Evolutionary conservation across 2,113 vertebrate species (phyloP).

Genomic region (Petroica traversi): DNA sequence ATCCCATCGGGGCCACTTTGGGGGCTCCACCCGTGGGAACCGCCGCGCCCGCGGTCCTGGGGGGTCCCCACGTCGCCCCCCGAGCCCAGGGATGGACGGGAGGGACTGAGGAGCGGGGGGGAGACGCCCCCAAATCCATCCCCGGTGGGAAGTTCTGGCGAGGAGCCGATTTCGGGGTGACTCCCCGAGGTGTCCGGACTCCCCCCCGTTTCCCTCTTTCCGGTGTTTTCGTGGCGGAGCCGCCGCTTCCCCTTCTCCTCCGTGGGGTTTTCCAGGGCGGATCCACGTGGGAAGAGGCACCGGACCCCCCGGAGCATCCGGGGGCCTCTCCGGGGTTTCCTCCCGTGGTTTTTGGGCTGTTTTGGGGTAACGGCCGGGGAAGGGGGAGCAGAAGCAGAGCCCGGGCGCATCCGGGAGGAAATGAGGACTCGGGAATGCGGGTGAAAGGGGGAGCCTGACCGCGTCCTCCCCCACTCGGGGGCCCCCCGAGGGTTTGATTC

Average conservation of each 20-base stretch:
- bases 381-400: too few relatives aligned
- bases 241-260: not conserved
- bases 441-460: not conserved
- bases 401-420: not conserved
- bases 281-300: not conserved
- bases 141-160: rapidly evolving
- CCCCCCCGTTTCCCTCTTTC: not conserved
- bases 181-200: not conserved
- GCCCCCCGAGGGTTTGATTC: not conserved
- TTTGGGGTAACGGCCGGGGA: not conserved
- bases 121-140: not conserved
- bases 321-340: not conserved
- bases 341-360: not conserved
- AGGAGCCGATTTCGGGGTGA: not conserved
- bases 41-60: too few relatives aligned
- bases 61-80: not conserved
- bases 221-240: not conserved
- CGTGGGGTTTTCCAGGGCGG: not conserved
- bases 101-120: too few relatives aligned
- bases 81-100: not conserved
- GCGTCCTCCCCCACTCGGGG: rapidly evolving
- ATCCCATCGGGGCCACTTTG: rapidly evolving
- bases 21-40: not conserved
- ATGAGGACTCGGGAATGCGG: not conserved
- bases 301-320: not conserved